These are phyloP conservation scores for Actenoides hombroni DNA, from an alignment of 2,113 vertebrate species.

Conservation along the genomic window DNA sequence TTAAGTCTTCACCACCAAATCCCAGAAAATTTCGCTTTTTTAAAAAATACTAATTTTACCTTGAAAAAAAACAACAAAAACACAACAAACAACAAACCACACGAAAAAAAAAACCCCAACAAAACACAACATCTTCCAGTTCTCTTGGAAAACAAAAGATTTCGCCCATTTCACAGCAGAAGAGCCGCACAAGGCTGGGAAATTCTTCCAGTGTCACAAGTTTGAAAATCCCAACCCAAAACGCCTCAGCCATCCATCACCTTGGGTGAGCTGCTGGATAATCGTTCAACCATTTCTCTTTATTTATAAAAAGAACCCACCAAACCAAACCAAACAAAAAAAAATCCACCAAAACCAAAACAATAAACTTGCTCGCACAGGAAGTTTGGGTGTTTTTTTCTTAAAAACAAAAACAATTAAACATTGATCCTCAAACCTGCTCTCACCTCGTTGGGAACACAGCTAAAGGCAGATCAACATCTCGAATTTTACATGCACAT, in stretches of 20 bases:
- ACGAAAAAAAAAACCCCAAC: no score
- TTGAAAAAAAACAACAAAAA: no score
- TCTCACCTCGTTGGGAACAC: background rate
- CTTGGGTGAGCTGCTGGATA: background rate
- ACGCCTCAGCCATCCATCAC: background rate
- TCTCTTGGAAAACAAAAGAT: background rate
- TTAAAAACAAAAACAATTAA: background rate
- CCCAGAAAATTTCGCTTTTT: background rate
- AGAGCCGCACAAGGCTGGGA: background rate
- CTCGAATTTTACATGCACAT: background rate
- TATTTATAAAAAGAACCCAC: no score
- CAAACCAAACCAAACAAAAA: no score
- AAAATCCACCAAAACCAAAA: background rate
- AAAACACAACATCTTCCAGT: background rate
- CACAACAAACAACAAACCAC: no score
- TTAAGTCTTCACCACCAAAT: background rate
- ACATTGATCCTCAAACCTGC: background rate
- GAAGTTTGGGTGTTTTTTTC: no score
- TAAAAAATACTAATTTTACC: no score
- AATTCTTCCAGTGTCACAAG: slow-evolving; percentile 6
- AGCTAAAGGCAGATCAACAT: background rate
- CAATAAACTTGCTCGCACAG: background rate
- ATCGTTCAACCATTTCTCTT: background rate
- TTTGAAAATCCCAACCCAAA: background rate
- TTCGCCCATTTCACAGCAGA: background rate